A percentile compares a stretch with the other conserved stretches of the same genome.
Conservation (phyloP, 2,888 invertebrate genomes). For the Tyria jacobaeae region DNA sequence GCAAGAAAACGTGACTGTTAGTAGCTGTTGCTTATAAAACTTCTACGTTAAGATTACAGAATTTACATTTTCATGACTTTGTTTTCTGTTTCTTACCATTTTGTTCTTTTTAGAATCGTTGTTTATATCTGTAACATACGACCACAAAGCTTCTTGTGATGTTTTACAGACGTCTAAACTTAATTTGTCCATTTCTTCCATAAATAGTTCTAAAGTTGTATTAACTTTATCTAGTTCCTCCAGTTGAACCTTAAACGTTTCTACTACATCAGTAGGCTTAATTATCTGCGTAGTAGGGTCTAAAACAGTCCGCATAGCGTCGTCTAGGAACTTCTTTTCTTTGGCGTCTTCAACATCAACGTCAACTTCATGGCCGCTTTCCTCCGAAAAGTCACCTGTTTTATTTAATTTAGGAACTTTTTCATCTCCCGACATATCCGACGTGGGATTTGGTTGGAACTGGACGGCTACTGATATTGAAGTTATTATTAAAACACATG, state of each 20-base stretch:
- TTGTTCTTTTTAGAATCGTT: conserved; percentile 75
- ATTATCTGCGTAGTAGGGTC: conserved; percentile 68
- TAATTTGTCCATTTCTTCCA: conserved; percentile 79
- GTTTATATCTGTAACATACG: conserved; percentile 77
- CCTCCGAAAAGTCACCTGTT: conserved; percentile 73
- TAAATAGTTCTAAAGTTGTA: conserved; percentile 69
- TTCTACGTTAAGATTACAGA: conserved; percentile 11
- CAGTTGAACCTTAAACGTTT: conserved; percentile 68
- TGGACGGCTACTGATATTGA: conserved; percentile 64
- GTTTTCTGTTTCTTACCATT: conserved; percentile 65
- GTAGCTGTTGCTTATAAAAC: conserved; percentile 22
- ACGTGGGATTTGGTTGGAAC: conserved; percentile 69
- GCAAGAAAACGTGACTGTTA: conserved; percentile 18
- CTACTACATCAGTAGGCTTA: conserved; percentile 63
- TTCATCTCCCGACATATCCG: conserved; percentile 79
- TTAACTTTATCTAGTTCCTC: conserved; percentile 70
- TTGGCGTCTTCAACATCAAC: conserved; percentile 70
- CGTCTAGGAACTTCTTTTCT: conserved; percentile 76
- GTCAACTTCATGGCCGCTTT: conserved; percentile 77
- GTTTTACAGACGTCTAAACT: conserved; percentile 79
- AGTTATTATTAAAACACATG: conserved; percentile 56
- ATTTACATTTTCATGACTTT: conserved; percentile 12
- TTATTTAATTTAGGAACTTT: conserved; percentile 65
- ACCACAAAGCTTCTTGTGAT: conserved; percentile 79
- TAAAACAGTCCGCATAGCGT: conserved; percentile 75